Evolutionary conservation across 2,113 vertebrate genomes (phyloP), one percentile per base, ranked within the genome.

Genomic region (Parus major): DNA sequence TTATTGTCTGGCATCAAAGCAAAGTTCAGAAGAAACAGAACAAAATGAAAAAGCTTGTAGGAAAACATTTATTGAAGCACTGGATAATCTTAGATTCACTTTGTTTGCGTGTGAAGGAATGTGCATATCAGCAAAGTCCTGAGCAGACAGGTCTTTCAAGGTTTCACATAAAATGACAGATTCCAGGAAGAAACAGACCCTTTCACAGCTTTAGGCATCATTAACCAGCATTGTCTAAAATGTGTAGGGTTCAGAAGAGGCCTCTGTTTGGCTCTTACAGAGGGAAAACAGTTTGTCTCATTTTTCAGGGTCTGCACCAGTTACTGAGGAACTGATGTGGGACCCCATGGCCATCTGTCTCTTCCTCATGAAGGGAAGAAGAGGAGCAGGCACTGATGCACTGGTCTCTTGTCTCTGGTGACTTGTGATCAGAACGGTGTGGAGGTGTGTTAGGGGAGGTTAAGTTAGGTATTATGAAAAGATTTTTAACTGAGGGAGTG

Each of bases 281-380:
- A 50, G 11, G 15, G 5, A 73, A 88, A 75, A 68, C 1, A 11
- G 1, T n/a, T 60, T 25, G 3, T 12, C 27, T 72, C 15, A 2
- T 24, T 59, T 86, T 68, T 42, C 36, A 82, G 21, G 21, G 5
- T 46, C 41, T 65, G 11, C 24, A 60, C 5, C 9, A 46, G 2
- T 60, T 33, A 15, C 4, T n/a, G 56, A 71, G 61, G 69, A 92
- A 11, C n/a, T 46, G 33, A 66, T 44, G 27, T 13, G 28, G 56
- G 19, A 52, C 13, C 28, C 46, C 28, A 7, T 12, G 36, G 8
- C 19, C 23, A 8, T 14, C 11, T 57, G 22, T 10, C 2, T 5
- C 19, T 66, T 23, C 28, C 9, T n/a, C 39, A 18, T 0, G 3
- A 53, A 11, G 16, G 13, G 15, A 46, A 39, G 16, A 0, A 0